Evolutionary conservation across 2,888 invertebrate genomes (phyloP).

Genomic region (Eristalinus aeneus): DNA sequence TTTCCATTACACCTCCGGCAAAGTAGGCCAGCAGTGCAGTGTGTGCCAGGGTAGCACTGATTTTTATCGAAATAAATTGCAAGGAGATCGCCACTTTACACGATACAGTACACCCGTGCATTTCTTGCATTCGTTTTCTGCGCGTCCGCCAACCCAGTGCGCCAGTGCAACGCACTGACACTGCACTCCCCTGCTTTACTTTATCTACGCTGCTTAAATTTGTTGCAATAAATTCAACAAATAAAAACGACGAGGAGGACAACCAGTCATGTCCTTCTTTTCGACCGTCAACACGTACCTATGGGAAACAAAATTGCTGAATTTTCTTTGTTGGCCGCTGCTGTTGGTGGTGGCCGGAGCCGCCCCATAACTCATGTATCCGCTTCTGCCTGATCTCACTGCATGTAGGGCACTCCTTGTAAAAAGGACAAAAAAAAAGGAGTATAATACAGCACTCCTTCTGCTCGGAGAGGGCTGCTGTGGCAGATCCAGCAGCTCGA

Average conservation of each 20-base stretch:
- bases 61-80: slow-evolving; percentile 47
- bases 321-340: slow-evolving; percentile 44
- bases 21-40: slow-evolving; percentile 48
- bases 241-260: slow-evolving; percentile 37
- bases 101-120: slow-evolving; percentile 24
- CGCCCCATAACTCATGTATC: slow-evolving; percentile 55
- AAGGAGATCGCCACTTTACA: slow-evolving; percentile 23
- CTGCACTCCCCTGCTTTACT: slow-evolving; percentile 2
- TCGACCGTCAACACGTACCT: slow-evolving; percentile 57
- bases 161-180: background rate
- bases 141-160: background rate
- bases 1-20: slow-evolving; percentile 43
- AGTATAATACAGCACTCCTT: background rate
- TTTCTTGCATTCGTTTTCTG: slow-evolving; percentile 24
- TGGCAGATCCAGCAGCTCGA: background rate
- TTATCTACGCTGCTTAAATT: slow-evolving; percentile 54
- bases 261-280: slow-evolving; percentile 19
- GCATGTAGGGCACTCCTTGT: slow-evolving; percentile 34
- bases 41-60: background rate
- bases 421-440: slow-evolving; percentile 29
- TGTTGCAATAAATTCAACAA: slow-evolving; percentile 51
- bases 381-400: slow-evolving; percentile 18
- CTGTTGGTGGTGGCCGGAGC: slow-evolving; percentile 16
- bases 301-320: slow-evolving; percentile 29
- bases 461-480: background rate